phyloP scores from a whole-genome alignment of 1,140 invertebrate genomes.

The Trypoxylus dichotomus region DNA sequence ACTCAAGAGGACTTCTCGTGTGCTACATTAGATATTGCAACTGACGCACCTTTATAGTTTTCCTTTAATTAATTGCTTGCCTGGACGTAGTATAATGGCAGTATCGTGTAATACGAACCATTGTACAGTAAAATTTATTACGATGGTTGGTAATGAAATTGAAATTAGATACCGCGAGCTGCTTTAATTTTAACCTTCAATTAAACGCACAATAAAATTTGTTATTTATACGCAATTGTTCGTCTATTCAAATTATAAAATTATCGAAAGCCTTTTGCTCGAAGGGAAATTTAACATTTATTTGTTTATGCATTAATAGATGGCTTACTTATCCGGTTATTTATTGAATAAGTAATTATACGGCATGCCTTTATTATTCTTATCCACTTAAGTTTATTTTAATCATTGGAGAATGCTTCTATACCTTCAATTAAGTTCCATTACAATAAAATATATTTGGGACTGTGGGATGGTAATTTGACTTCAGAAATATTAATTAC shows the following conservation, averaged over 20 bases:
- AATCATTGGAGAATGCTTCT: too few relatives aligned
- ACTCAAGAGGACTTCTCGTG: neutral
- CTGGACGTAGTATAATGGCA: neutral
- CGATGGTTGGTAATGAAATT: conserved; percentile 1
- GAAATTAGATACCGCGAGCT: neutral
- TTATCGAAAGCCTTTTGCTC: neutral
- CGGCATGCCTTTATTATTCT: too few relatives aligned
- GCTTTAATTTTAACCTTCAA: conserved; percentile 13
- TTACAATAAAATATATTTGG: too few relatives aligned
- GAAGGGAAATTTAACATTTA: neutral
- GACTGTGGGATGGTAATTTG: too few relatives aligned
- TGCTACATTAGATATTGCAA: conserved; percentile 13
- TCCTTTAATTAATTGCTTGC: conserved; percentile 8
- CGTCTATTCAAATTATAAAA: neutral
- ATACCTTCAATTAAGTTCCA: too few relatives aligned
- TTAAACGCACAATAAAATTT: conserved; percentile 2
- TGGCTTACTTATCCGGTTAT: too few relatives aligned
- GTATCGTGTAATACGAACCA: conserved; percentile 15
- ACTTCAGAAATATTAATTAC: too few relatives aligned
- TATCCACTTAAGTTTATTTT: too few relatives aligned
- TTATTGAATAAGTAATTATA: too few relatives aligned
- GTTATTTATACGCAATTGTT: neutral
- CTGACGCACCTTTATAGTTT: conserved; percentile 25
- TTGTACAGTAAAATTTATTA: conserved; percentile 3
- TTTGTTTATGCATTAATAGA: too few relatives aligned